Percentiles rank a stretch among this genome's conserved stretches.
Conservation (phyloP, 1,140 invertebrate genomes). For the Chironomus striatipennis region DNA sequence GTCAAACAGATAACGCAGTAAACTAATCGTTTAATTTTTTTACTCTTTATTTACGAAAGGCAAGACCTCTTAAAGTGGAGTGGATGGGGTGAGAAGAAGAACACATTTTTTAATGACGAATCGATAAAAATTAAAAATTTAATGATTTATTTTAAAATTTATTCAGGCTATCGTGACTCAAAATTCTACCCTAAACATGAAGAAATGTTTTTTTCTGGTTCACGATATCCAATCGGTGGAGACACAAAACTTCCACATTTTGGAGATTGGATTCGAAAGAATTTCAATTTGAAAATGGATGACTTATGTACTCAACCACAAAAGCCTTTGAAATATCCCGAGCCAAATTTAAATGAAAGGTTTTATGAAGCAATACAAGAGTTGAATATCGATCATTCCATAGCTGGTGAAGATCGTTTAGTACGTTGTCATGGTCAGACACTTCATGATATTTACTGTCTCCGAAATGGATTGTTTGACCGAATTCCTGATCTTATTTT, state of each 20-base stretch:
- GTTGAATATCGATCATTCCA: constrained; percentile 60
- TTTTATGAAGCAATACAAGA: constrained; percentile 53
- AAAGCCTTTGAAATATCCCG: constrained; percentile 48
- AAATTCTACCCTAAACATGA: constrained; percentile 31
- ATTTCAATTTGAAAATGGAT: constrained; percentile 57
- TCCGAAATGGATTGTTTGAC: constrained; percentile 61
- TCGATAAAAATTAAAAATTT: constrained; percentile 40
- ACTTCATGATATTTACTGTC: constrained; percentile 74
- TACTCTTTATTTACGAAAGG: constrained; percentile 43
- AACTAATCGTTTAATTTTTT: not conserved
- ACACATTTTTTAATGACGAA: constrained; percentile 69
- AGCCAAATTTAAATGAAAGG: constrained; percentile 44
- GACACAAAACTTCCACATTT: constrained; percentile 63
- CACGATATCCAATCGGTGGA: constrained; percentile 67
- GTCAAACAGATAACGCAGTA: not conserved
- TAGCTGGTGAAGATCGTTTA: constrained; percentile 73
- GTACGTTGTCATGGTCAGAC: constrained; percentile 94
- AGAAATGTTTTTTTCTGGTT: constrained; percentile 25
- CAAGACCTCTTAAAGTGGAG: constrained; percentile 91
- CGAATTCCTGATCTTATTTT: constrained; percentile 89
- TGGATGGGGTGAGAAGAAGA: constrained; percentile 92
- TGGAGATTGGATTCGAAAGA: constrained; percentile 67
- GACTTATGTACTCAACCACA: constrained; percentile 38
- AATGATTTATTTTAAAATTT: constrained; percentile 49
- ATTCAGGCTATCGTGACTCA: constrained; percentile 28